These are phyloP conservation scores for Chromis chromis DNA, from an alignment of 2,797 vertebrate species.

Conservation along the genomic window DNA sequence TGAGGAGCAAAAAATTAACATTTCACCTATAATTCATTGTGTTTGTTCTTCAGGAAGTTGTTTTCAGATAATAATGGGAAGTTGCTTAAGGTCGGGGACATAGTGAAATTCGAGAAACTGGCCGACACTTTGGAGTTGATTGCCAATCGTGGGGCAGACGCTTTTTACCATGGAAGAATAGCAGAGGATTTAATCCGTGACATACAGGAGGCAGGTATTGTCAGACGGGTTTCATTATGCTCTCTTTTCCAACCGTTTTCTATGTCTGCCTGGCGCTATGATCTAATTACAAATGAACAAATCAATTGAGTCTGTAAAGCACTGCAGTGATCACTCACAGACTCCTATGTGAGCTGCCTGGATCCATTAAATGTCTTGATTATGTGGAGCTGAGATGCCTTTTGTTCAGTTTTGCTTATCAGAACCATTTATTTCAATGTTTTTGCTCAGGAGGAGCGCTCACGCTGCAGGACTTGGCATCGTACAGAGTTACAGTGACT, in stretches of 20 bases:
- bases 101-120: constrained; percentile 86
- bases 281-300: constrained; percentile 54
- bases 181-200: constrained; percentile 79
- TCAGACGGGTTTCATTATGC: constrained; percentile 33
- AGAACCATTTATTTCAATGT: constrained; percentile 36
- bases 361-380: constrained; percentile 47
- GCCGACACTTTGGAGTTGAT: constrained; percentile 88
- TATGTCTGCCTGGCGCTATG: constrained; percentile 26
- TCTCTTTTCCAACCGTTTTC: constrained; percentile 31
- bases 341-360: constrained; percentile 18
- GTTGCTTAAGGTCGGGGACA: constrained; percentile 81
- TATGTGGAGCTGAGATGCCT: constrained; percentile 17
- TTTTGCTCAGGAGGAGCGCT: constrained; percentile 81
- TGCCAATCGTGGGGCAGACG: constrained; percentile 84
- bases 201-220: constrained; percentile 81
- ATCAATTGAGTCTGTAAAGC: constrained; percentile 39
- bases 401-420: constrained; percentile 38
- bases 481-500: constrained; percentile 81
- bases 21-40: not conserved
- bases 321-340: constrained; percentile 39
- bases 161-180: constrained; percentile 89
- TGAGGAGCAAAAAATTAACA: not conserved
- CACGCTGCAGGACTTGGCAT: constrained; percentile 85
- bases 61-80: constrained; percentile 72
- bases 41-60: constrained; percentile 67